A percentile compares a stretch with the other conserved stretches of the same genome.
Conservation (phyloP, 2,888 invertebrate species). For the Lycocerus yunnanus region DNA sequence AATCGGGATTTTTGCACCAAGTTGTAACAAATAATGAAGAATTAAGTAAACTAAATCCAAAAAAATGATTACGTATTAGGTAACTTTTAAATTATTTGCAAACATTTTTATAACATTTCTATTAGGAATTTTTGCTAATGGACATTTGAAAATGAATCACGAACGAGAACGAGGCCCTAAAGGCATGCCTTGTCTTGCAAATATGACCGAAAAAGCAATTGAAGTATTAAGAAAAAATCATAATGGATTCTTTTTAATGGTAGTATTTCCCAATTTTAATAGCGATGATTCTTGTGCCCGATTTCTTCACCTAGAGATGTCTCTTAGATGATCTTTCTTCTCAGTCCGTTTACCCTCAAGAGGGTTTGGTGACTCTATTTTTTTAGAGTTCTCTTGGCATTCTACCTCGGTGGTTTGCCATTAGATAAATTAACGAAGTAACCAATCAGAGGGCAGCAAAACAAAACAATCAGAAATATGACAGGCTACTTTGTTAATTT, state of each 20-base stretch:
- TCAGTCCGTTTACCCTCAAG: too few relatives aligned
- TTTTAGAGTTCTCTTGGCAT: too few relatives aligned
- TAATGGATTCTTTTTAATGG: conserved; percentile 76
- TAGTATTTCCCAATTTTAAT: conserved; percentile 50
- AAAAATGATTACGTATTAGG: conserved; percentile 79
- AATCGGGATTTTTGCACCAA: conserved; percentile 59
- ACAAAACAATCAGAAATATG: too few relatives aligned
- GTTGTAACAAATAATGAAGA: conserved; percentile 72
- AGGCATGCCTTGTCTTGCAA: conserved; percentile 77
- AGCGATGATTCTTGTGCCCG: background rate
- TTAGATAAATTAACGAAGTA: too few relatives aligned
- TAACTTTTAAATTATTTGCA: conserved; percentile 35
- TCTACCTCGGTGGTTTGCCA: too few relatives aligned
- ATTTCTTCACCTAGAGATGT: too few relatives aligned
- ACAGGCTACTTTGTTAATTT: too few relatives aligned
- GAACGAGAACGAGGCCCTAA: conserved; percentile 65
- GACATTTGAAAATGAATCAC: conserved; percentile 76
- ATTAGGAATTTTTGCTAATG: conserved; percentile 76
- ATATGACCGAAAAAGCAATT: conserved; percentile 81
- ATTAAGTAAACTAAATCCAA: conserved; percentile 61
- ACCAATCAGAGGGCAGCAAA: too few relatives aligned
- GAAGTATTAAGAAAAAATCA: conserved; percentile 67
- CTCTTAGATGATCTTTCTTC: too few relatives aligned
- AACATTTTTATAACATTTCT: background rate
- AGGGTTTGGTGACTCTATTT: too few relatives aligned